Conservation (phyloP, 2,113 vertebrate genomes). For the Oplegnathus fasciatus region DNA sequence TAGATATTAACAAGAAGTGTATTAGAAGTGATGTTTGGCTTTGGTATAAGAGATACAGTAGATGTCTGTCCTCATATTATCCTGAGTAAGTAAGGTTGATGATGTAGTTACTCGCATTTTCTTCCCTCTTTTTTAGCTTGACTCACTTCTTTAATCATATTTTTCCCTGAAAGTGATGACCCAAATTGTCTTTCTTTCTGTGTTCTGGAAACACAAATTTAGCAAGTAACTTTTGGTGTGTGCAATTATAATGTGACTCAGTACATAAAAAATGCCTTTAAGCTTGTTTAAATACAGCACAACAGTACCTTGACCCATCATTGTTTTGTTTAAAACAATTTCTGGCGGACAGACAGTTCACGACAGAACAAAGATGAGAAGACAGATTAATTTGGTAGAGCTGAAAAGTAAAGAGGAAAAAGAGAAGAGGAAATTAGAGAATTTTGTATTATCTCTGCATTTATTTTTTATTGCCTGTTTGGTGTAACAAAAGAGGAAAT, state of each 20-base stretch:
- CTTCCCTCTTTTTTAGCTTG: neutral
- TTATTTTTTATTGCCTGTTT: constrained; percentile 30
- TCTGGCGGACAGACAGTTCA: constrained; percentile 2
- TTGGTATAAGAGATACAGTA: neutral
- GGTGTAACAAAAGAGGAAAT: constrained; percentile 41
- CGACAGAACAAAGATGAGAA: constrained; percentile 14
- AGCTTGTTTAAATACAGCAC: neutral
- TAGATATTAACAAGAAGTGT: constrained; percentile 31
- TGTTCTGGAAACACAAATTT: neutral
- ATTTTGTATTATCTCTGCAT: constrained; percentile 13
- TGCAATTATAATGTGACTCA: neutral
- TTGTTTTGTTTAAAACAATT: neutral
- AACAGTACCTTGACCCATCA: neutral
- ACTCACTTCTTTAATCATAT: neutral
- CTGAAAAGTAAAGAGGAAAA: constrained; percentile 22
- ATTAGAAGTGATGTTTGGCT: constrained; percentile 19
- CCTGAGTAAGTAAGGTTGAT: neutral
- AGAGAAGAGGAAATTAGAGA: constrained; percentile 27
- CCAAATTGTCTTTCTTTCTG: neutral
- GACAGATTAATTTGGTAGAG: neutral
- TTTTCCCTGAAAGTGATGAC: neutral
- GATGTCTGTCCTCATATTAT: neutral
- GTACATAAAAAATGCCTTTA: neutral
- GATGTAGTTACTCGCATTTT: neutral
- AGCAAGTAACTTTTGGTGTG: neutral